Percentiles rank a stretch among this genome's conserved stretches.
These are phyloP conservation scores for Pseudomugil gertrudae DNA, from an alignment of 2,797 vertebrate genomes.

Conservation along the genomic window DNA sequence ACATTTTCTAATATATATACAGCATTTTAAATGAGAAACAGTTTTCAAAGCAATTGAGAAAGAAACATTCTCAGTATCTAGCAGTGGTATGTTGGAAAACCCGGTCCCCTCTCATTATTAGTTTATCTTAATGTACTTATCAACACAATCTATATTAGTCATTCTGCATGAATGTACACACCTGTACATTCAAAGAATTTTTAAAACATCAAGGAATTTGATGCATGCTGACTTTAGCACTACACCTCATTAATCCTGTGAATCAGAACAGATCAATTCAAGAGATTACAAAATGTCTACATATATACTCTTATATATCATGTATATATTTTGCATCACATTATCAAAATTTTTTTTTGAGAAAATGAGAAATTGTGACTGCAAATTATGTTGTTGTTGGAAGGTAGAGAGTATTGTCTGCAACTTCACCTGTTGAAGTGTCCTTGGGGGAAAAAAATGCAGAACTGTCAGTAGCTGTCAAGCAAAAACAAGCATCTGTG, in stretches of 20 bases:
- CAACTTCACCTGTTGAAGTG: background rate
- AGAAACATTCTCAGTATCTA: background rate
- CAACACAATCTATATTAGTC: slow-evolving; percentile 48
- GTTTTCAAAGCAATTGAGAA: background rate
- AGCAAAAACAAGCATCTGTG: too few species aligned
- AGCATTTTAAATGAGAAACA: slow-evolving; percentile 12
- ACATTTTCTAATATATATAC: background rate
- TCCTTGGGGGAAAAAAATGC: background rate
- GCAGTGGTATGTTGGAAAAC: background rate
- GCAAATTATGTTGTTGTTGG: background rate
- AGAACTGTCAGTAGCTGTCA: too few species aligned
- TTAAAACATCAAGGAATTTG: slow-evolving; percentile 49
- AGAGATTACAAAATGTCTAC: slow-evolving; percentile 41
- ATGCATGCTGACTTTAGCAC: slow-evolving; percentile 62
- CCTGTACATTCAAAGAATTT: slow-evolving; percentile 43
- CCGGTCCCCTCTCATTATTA: background rate
- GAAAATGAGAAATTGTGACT: background rate
- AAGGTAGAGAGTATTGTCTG: background rate
- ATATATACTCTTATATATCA: slow-evolving; percentile 62
- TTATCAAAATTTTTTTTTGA: background rate
- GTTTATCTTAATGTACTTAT: slow-evolving; percentile 32
- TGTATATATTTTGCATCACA: slow-evolving; percentile 17
- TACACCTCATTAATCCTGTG: slow-evolving; percentile 34
- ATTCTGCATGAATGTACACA: slow-evolving; percentile 50
- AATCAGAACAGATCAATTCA: slow-evolving; percentile 55